A percentile compares a stretch with the other conserved stretches of the same genome.
Conservation (phyloP, 2,113 vertebrate genomes). For the Serilophus lunatus region DNA sequence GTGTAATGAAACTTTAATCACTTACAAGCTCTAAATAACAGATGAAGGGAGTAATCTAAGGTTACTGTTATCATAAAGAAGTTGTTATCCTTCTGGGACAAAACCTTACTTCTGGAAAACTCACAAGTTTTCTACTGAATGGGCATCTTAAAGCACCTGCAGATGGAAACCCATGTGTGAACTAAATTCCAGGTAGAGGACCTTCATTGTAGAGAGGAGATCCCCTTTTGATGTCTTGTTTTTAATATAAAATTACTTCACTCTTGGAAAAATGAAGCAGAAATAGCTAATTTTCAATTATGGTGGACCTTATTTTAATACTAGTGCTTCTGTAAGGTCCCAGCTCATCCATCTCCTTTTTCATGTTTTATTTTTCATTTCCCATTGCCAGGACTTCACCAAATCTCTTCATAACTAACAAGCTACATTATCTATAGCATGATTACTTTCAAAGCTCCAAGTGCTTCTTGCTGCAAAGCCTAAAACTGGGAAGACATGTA, state of each 20-base stretch:
- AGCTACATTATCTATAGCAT: neutral
- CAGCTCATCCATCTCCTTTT: neutral
- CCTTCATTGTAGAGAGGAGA: neutral
- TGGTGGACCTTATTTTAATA: neutral
- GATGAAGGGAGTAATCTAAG: neutral
- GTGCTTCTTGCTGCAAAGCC: neutral
- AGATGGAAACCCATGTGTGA: neutral
- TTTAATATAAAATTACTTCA: neutral
- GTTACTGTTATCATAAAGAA: neutral
- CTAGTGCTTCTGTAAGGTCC: neutral
- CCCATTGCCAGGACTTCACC: neutral
- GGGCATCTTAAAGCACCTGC: neutral
- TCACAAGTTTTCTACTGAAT: neutral
- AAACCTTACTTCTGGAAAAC: neutral
- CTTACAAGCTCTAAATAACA: neutral
- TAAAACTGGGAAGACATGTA: neutral
- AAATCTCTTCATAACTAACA: neutral
- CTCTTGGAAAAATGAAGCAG: neutral
- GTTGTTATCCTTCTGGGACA: neutral
- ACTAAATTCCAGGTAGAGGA: neutral
- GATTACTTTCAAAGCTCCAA: neutral
- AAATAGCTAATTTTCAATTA: neutral
- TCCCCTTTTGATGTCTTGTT: neutral
- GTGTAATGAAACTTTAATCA: neutral
- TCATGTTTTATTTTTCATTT: neutral